These are phyloP conservation scores for Scolopax rusticola DNA, from an alignment of 2,797 vertebrate genomes.

Conservation along the genomic window DNA sequence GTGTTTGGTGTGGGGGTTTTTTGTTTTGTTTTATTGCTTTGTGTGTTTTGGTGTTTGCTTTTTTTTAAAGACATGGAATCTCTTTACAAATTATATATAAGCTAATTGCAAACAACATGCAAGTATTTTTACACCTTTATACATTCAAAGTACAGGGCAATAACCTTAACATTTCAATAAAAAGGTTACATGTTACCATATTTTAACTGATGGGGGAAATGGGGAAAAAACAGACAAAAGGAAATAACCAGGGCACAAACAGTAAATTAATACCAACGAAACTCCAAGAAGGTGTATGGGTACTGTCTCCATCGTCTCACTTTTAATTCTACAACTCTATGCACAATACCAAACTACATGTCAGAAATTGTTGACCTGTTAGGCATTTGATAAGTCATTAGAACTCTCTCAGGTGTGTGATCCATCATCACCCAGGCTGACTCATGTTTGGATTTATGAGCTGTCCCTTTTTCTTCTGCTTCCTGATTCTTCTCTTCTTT, in stretches of 20 bases:
- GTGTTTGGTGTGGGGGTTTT: rapidly evolving
- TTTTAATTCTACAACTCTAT: neutral
- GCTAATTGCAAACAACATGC: neutral
- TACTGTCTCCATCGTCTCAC: neutral
- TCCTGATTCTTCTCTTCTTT: slow-evolving; percentile 65
- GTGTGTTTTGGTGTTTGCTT: neutral
- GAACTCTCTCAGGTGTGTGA: slow-evolving; percentile 80
- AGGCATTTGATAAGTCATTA: slow-evolving; percentile 91
- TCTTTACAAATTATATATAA: neutral
- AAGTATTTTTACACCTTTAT: neutral
- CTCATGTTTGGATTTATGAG: slow-evolving; percentile 67
- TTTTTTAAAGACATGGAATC: neutral
- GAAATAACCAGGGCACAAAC: neutral
- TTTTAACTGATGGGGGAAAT: neutral
- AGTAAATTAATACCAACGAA: neutral
- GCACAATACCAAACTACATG: neutral
- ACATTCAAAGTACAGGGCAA: neutral
- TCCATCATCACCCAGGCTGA: slow-evolving; percentile 84
- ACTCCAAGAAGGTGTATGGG: neutral
- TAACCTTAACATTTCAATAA: neutral
- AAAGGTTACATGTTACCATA: neutral
- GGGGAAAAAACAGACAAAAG: neutral
- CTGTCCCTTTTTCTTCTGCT: slow-evolving; percentile 60
- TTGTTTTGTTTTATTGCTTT: neutral
- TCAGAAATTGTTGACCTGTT: slow-evolving; percentile 79